A percentile compares a stretch with the other conserved stretches of the same genome.
Conservation (phyloP, 1,140 invertebrate species). For the Diachasma alloeum region DNA sequence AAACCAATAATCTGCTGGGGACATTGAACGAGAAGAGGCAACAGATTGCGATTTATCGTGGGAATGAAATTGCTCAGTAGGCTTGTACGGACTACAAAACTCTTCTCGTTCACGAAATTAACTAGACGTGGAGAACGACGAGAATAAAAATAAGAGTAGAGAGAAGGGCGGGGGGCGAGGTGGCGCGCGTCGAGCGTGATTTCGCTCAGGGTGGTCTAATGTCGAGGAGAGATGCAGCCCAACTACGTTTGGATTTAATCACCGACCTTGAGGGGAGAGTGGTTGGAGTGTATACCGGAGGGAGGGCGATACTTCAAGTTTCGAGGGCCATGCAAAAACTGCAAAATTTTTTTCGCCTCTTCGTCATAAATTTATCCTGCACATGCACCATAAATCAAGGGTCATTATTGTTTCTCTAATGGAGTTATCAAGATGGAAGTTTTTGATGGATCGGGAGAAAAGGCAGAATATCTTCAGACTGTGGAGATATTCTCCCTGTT, state of each 20-base stretch:
- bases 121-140: slow-evolving; percentile 12
- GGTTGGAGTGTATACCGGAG: not conserved
- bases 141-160: not conserved
- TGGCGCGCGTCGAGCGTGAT: slow-evolving; percentile 20
- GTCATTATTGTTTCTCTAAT: too few relatives aligned
- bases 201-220: slow-evolving; percentile 34
- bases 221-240: slow-evolving; percentile 26
- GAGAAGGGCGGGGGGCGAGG: not conserved
- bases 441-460: too few relatives aligned
- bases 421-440: too few relatives aligned
- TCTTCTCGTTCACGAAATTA: slow-evolving; percentile 15
- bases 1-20: slow-evolving; percentile 6
- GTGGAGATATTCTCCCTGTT: too few relatives aligned
- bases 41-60: slow-evolving; percentile 23
- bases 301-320: not conserved
- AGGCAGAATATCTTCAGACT: too few relatives aligned
- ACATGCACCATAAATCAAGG: too few relatives aligned
- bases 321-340: slow-evolving; percentile 11
- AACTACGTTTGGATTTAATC: slow-evolving; percentile 32
- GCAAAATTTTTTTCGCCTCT: too few relatives aligned
- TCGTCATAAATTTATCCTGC: too few relatives aligned
- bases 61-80: slow-evolving; percentile 11
- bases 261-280: slow-evolving; percentile 31
- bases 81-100: not conserved
- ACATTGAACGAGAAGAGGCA: not conserved